Evolutionary conservation across 2,797 vertebrate genomes (phyloP).

Genomic region (Chrosomus eos): DNA sequence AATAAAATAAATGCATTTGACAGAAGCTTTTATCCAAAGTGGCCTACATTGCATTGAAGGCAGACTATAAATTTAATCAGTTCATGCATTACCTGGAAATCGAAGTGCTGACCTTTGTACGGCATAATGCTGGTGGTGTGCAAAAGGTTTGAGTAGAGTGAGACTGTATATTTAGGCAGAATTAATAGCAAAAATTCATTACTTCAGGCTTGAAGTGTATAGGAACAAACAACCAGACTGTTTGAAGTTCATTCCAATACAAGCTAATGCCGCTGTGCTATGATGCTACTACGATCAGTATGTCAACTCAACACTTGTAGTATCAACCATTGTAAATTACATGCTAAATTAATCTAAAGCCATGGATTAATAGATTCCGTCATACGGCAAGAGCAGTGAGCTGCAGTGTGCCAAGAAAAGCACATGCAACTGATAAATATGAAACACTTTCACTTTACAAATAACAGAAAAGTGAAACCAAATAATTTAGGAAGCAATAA

Average conservation of each 20-base stretch:
- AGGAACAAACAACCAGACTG: background rate
- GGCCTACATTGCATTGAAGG: background rate
- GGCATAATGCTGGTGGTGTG: background rate
- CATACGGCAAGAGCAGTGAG: background rate
- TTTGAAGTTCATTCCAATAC: background rate
- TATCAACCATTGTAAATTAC: background rate
- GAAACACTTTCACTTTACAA: constrained; percentile 55
- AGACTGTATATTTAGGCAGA: background rate
- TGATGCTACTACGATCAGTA: background rate
- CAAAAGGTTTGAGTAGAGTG: background rate
- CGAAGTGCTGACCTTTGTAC: background rate
- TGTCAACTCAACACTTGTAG: background rate
- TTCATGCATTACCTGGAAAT: background rate
- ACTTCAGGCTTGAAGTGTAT: background rate
- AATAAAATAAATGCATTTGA: background rate
- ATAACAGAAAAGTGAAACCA: constrained; percentile 67
- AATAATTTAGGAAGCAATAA: constrained; percentile 69
- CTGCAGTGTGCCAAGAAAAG: constrained; percentile 9
- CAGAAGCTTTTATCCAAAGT: background rate
- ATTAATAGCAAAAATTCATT: background rate
- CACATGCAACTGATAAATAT: constrained; percentile 63
- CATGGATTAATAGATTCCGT: background rate
- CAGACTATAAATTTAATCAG: background rate
- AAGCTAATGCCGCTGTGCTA: background rate
- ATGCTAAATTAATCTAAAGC: constrained; percentile 5